These are phyloP conservation scores for Percopsis omiscomaycus DNA, from an alignment of 2,797 vertebrate species.

Conservation along the genomic window DNA sequence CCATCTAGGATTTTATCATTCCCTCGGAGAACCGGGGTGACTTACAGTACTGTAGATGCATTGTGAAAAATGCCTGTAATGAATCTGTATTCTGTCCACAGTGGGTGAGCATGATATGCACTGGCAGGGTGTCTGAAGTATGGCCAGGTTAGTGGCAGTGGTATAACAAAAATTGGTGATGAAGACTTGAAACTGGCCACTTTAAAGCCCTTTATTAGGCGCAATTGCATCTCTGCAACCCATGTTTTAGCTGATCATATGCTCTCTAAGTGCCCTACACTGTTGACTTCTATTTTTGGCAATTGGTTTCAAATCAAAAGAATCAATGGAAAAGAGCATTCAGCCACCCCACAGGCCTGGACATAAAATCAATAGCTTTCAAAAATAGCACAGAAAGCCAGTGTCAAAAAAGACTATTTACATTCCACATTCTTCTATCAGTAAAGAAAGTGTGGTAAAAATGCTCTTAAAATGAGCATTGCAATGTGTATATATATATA, in stretches of 20 bases:
- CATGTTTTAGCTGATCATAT: constrained; percentile 72
- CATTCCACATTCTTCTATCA: constrained; percentile 26
- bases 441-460: constrained; percentile 5
- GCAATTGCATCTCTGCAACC: constrained; percentile 67
- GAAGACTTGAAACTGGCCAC: constrained; percentile 43
- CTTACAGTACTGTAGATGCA: background rate
- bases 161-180: constrained; percentile 25
- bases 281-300: constrained; percentile 67
- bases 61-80: background rate
- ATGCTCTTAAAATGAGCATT: constrained; percentile 14
- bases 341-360: constrained; percentile 35
- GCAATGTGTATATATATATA: constrained; percentile 10
- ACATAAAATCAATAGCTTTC: constrained; percentile 71
- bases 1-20: constrained; percentile 23
- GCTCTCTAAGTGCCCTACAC: constrained; percentile 60
- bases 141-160: constrained; percentile 4
- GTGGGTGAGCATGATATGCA: too few relatives aligned
- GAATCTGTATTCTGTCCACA: background rate
- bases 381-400: constrained; percentile 42
- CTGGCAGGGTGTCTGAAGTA: background rate
- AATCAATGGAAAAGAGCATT: constrained; percentile 62
- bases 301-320: constrained; percentile 69
- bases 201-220: constrained; percentile 68
- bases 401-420: constrained; percentile 24
- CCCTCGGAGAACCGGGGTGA: constrained; percentile 1